Evolutionary conservation across 2,797 vertebrate species (phyloP).

Genomic region (Danio jaintianensis): DNA sequence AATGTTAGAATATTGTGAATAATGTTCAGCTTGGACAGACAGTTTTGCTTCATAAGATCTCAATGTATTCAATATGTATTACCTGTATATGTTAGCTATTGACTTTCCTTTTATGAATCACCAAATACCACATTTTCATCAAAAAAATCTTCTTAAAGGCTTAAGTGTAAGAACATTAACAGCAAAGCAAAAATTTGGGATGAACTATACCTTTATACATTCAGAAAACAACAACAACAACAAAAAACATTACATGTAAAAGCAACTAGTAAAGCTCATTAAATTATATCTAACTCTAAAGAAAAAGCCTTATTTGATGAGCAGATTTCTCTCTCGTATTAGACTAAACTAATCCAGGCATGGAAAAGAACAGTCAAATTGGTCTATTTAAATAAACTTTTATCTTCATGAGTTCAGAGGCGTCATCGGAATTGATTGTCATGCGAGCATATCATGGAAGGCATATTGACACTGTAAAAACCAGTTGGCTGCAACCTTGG

Average conservation of each 20-base stretch:
- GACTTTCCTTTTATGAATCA: no score
- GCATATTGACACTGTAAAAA: constrained; percentile 29
- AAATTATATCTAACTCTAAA: background rate
- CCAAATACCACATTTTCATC: no score
- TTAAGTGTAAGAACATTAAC: no score
- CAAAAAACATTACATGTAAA: background rate
- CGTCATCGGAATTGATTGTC: constrained; percentile 41
- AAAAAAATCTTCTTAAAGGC: no score
- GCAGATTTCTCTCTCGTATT: background rate
- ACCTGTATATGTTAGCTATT: no score
- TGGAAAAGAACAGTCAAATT: constrained; percentile 23
- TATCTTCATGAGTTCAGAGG: constrained; percentile 48
- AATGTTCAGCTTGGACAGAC: no score
- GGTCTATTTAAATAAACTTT: constrained; percentile 51
- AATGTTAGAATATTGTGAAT: no score
- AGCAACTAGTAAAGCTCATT: background rate
- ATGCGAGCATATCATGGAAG: constrained; percentile 19
- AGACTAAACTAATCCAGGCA: constrained; percentile 13
- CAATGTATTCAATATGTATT: no score
- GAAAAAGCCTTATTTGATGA: constrained; percentile 10
- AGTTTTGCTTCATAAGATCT: no score
- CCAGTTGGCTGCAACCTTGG: constrained; percentile 44
- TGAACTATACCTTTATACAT: background rate
- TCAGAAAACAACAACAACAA: background rate
- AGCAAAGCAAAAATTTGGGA: no score